Percentiles rank a stretch among this genome's conserved stretches.
Conservation (phyloP, 2,797 vertebrate genomes). For the Catamblyrhynchus diadema region DNA sequence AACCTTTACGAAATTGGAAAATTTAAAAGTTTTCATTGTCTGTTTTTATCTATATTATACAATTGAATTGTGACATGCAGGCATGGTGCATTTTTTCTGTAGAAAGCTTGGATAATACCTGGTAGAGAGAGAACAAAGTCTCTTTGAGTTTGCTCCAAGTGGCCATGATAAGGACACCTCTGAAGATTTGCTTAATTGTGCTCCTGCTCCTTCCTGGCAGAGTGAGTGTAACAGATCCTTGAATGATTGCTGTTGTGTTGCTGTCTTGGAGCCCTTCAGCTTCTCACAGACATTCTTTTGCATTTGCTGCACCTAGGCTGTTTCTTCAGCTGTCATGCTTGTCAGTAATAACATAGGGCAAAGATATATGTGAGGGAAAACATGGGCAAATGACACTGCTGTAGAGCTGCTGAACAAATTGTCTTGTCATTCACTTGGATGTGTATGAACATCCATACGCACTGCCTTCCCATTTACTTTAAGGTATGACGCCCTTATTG, state of each 20-base stretch:
- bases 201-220: neutral
- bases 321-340: neutral
- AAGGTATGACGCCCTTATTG: fast-evolving
- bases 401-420: neutral
- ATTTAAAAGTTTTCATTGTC: neutral
- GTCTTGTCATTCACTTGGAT: neutral
- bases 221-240: neutral
- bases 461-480: neutral
- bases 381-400: neutral
- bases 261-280: neutral
- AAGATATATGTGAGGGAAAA: neutral
- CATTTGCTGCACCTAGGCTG: neutral
- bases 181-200: neutral
- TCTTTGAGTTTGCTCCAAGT: neutral
- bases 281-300: neutral
- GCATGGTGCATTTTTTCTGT: fast-evolving
- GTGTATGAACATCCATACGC: neutral
- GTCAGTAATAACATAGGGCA: neutral
- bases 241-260: neutral
- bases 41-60: neutral
- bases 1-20: neutral
- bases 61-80: neutral
- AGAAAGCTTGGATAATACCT: neutral
- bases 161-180: neutral
- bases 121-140: neutral